phyloP scores from a whole-genome alignment of 2,888 invertebrate genomes.

The Parnassius glacialis region DNA sequence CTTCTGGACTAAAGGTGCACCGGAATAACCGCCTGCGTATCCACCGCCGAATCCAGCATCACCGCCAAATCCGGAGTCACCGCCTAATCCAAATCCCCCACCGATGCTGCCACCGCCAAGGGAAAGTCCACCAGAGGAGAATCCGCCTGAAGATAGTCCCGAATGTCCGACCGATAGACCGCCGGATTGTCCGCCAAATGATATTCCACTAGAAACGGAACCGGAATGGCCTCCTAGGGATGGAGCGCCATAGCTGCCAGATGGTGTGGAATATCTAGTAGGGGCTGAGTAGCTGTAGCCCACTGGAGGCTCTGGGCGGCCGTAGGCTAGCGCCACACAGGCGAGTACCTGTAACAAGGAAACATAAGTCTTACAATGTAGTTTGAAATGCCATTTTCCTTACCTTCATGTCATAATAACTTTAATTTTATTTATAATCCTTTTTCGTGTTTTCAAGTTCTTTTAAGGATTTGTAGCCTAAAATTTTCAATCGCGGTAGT shows the following conservation, averaged over 20 bases:
- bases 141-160: conserved; percentile 40
- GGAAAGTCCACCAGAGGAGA: conserved; percentile 35
- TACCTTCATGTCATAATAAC: too few species aligned
- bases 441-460: too few species aligned
- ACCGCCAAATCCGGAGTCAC: conserved; percentile 63
- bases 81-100: conserved; percentile 45
- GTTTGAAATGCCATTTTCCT: too few species aligned
- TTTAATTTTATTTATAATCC: too few species aligned
- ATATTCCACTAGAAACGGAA: conserved; percentile 47
- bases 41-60: conserved; percentile 66
- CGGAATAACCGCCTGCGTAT: conserved; percentile 69
- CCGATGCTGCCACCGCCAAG: conserved; percentile 49
- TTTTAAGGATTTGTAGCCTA: too few species aligned
- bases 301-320: conserved; percentile 75
- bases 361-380: neutral
- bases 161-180: conserved; percentile 21
- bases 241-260: conserved; percentile 52
- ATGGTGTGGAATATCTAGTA: conserved; percentile 49
- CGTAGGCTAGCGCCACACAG: conserved; percentile 71
- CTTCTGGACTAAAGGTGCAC: conserved; percentile 87
- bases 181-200: conserved; percentile 41
- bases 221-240: conserved; percentile 43
- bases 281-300: conserved; percentile 75
- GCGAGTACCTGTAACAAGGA: conserved; percentile 66
- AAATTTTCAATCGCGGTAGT: too few species aligned